Evolutionary conservation across 2,888 invertebrate species (phyloP).

Genomic region (Oligia latruncula): DNA sequence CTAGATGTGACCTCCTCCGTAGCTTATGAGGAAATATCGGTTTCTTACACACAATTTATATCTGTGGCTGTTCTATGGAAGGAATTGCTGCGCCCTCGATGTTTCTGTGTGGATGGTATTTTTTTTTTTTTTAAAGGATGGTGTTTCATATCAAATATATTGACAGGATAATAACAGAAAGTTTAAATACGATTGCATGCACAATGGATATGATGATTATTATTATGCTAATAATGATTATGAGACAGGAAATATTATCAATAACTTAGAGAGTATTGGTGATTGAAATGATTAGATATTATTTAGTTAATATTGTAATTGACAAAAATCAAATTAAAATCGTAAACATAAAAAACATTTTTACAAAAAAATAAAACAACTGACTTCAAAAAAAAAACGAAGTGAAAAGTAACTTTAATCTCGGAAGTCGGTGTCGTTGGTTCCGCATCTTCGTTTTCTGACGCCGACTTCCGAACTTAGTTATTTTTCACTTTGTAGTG

Average conservation of each 20-base stretch:
- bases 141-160: too few species aligned
- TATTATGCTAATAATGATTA: too few species aligned
- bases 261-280: not conserved
- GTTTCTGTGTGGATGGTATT: not conserved
- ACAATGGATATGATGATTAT: not conserved
- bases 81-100: conserved; percentile 17
- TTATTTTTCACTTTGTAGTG: too few species aligned
- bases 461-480: too few species aligned
- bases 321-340: not conserved
- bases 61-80: conserved; percentile 28
- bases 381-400: too few species aligned
- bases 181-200: not conserved
- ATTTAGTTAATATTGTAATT: not conserved
- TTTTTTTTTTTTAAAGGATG: not conserved
- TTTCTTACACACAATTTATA: conserved; percentile 53
- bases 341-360: not conserved
- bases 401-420: too few species aligned
- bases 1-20: conserved; percentile 53
- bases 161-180: too few species aligned
- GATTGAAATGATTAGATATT: not conserved
- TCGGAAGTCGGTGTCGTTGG: too few species aligned
- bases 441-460: too few species aligned
- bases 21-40: conserved; percentile 59
- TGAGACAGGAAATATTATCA: too few species aligned
- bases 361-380: too few species aligned